Conservation (phyloP, 2,113 vertebrate genomes). For the Pteruthius melanotis region DNA sequence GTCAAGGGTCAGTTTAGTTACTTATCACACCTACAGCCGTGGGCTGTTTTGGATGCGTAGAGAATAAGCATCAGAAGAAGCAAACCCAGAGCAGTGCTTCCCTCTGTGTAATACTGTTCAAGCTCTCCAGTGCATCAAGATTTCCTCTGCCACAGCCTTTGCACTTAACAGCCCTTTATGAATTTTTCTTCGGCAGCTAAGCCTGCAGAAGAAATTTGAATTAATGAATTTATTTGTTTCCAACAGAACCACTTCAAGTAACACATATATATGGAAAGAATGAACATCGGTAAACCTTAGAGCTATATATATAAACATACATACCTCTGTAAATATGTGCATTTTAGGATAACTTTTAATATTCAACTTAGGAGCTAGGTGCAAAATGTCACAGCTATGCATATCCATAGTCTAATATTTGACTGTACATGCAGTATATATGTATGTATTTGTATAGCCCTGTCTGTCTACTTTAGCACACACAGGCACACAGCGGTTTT, state of each 20-base stretch:
- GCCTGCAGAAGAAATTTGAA: neutral
- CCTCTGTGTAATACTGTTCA: neutral
- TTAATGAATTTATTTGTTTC: neutral
- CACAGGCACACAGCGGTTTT: neutral
- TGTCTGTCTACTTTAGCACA: neutral
- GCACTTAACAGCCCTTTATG: neutral
- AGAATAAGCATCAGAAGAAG: neutral
- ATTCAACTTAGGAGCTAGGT: neutral
- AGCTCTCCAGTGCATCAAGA: neutral
- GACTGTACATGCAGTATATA: neutral
- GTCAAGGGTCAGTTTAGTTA: conserved; percentile 29
- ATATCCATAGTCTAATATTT: neutral
- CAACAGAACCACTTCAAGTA: neutral
- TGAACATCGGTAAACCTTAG: neutral
- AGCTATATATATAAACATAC: too few species aligned
- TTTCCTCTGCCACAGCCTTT: neutral
- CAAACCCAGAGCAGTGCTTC: neutral
- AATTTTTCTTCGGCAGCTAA: neutral
- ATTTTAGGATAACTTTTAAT: neutral
- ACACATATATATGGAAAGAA: neutral
- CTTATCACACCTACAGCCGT: neutral
- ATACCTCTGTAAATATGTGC: neutral
- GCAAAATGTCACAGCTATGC: neutral
- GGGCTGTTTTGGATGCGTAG: neutral
- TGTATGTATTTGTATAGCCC: neutral